These are phyloP conservation scores for Phyllotis vaccarum DNA, from an alignment of 2,797 vertebrate genomes.

Conservation along the genomic window DNA sequence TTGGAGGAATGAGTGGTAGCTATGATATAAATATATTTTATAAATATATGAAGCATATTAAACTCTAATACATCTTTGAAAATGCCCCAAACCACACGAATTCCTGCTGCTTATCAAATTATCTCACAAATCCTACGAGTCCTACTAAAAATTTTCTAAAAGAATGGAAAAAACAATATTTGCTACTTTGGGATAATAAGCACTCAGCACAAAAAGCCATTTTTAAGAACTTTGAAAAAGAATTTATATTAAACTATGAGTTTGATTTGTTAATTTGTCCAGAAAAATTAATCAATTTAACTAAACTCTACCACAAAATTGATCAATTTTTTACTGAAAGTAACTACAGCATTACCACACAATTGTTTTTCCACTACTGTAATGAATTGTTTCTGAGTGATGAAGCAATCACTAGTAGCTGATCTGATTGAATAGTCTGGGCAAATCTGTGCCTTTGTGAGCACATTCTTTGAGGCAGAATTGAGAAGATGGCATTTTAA, in stretches of 20 bases:
- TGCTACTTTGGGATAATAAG: slow-evolving; percentile 34
- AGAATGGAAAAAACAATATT: slow-evolving; percentile 24
- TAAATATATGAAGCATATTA: not conserved
- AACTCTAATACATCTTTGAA: not conserved
- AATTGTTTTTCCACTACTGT: slow-evolving; percentile 35
- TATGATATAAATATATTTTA: not conserved
- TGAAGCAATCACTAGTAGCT: slow-evolving; percentile 34
- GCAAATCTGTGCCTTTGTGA: slow-evolving; percentile 19
- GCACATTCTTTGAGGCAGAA: not conserved
- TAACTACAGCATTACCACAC: not conserved
- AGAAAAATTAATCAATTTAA: slow-evolving; percentile 15
- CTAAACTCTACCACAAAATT: slow-evolving; percentile 28
- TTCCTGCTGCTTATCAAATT: slow-evolving; percentile 34
- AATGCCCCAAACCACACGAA: slow-evolving; percentile 32
- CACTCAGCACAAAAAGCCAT: not conserved
- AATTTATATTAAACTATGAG: not conserved
- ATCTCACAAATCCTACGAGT: not conserved
- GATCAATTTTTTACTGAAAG: not conserved
- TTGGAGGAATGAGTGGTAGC: not conserved
- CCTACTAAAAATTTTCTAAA: slow-evolving; percentile 54
- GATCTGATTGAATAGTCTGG: slow-evolving; percentile 29
- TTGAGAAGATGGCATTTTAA: not conserved
- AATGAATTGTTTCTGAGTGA: slow-evolving; percentile 70
- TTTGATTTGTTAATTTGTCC: slow-evolving; percentile 48
- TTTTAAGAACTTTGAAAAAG: not conserved